Percentiles rank a stretch among this genome's conserved stretches.
Evolutionary conservation across 2,797 vertebrate genomes (phyloP).

Genomic region (Dromococcyx pavoninus): DNA sequence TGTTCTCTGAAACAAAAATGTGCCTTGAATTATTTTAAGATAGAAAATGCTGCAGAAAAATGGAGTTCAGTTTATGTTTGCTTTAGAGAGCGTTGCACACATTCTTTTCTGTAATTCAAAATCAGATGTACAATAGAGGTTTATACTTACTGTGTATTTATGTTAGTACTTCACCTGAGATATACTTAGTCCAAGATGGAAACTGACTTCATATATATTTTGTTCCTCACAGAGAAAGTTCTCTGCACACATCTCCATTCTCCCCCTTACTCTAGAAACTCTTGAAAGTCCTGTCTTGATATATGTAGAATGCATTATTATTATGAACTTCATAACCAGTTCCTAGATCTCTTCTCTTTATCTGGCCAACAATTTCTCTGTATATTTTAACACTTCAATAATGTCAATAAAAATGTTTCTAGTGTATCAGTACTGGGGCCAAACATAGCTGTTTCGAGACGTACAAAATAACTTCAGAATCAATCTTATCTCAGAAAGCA

Average conservation of each 20-base stretch:
- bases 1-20: not conserved
- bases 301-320: not conserved
- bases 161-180: not conserved
- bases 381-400: not conserved
- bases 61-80: not conserved
- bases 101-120: not conserved
- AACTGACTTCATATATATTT: not conserved
- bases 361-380: not conserved
- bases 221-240: not conserved
- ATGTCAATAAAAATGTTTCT: not conserved
- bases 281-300: not conserved
- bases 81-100: not conserved
- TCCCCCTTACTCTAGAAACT: not conserved
- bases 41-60: not conserved
- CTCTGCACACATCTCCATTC: not conserved
- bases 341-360: not conserved
- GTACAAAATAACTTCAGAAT: not conserved
- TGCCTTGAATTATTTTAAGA: not conserved
- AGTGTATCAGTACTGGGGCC: not conserved
- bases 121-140: not conserved
- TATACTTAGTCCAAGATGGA: not conserved
- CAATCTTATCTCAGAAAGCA: not conserved
- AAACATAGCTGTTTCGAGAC: not conserved
- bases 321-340: not conserved
- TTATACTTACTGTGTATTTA: not conserved